phyloP scores from a whole-genome alignment of 2,888 invertebrate species.

The Leistus spinibarbis region DNA sequence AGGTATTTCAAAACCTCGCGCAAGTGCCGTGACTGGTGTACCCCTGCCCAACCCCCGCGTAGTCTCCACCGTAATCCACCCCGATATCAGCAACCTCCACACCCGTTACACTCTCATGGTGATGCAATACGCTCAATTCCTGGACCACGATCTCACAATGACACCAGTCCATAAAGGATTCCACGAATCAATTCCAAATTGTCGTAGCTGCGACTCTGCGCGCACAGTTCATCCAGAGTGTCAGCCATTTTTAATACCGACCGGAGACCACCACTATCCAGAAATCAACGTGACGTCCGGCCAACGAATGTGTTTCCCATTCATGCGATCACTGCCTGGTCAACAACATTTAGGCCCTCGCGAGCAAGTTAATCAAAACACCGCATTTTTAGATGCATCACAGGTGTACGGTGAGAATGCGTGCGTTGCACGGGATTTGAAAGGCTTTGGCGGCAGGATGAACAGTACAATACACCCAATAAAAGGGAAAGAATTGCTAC shows the following conservation, averaged over 20 bases:
- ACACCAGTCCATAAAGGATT: conserved; percentile 91
- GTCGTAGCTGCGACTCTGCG: conserved; percentile 85
- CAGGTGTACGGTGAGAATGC: conserved; percentile 78
- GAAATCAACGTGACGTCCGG: conserved; percentile 84
- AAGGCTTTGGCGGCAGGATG: conserved; percentile 80
- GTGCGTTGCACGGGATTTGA: conserved; percentile 77
- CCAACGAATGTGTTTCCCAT: conserved; percentile 87
- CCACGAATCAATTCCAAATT: conserved; percentile 88
- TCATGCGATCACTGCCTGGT: conserved; percentile 92
- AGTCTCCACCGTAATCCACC: conserved; percentile 87
- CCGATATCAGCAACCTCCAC: conserved; percentile 89
- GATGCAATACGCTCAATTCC: conserved; percentile 94
- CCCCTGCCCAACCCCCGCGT: conserved; percentile 84
- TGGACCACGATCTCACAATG: conserved; percentile 94
- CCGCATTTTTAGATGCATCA: conserved; percentile 86
- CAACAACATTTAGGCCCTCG: conserved; percentile 86
- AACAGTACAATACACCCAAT: conserved; percentile 79
- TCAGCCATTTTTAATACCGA: conserved; percentile 88
- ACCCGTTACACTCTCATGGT: conserved; percentile 87
- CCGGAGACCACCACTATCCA: conserved; percentile 89
- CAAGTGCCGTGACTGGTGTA: conserved; percentile 74
- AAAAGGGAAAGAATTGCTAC: conserved; percentile 79
- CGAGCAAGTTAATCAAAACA: conserved; percentile 93
- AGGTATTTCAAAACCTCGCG: conserved; percentile 81
- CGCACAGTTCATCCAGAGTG: conserved; percentile 92